These are phyloP conservation scores for Gallinago undulata DNA, from an alignment of 2,113 vertebrate genomes.

Conservation along the genomic window DNA sequence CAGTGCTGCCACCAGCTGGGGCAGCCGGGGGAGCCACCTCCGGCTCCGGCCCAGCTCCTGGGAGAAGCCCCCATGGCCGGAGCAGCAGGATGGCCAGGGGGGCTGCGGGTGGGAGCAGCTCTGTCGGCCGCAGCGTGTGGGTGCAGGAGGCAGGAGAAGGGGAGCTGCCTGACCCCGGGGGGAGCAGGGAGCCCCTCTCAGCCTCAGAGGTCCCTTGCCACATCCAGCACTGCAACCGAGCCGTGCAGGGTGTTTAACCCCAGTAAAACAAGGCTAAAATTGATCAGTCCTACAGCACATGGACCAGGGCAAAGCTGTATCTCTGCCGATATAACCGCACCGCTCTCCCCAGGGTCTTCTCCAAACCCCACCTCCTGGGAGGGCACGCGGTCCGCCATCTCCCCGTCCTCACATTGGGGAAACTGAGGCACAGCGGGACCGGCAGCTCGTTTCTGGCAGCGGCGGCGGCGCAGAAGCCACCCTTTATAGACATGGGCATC, in stretches of 20 bases:
- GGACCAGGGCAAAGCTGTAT: neutral
- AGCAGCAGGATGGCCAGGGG: neutral
- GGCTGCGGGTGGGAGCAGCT: neutral
- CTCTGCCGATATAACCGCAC: rapidly evolving
- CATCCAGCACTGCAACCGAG: rapidly evolving
- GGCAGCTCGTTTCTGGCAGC: neutral
- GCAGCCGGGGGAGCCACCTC: slow-evolving; percentile 49
- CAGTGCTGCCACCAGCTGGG: slow-evolving; percentile 69
- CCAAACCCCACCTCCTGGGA: neutral
- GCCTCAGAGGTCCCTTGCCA: neutral
- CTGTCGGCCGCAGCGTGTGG: rapidly evolving
- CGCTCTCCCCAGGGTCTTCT: neutral
- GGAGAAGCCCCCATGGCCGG: neutral
- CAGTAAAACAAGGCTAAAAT: neutral
- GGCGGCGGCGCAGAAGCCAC: rapidly evolving
- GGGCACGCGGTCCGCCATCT: neutral
- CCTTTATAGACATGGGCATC: rapidly evolving
- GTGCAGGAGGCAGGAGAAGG: neutral
- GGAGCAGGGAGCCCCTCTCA: neutral
- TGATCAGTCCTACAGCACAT: rapidly evolving
- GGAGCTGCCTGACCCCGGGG: neutral
- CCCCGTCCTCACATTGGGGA: neutral
- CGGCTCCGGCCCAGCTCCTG: neutral
- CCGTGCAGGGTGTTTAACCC: neutral
- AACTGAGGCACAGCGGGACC: neutral